Evolutionary conservation across 2,888 invertebrate species (phyloP), one percentile per base, ranked within the genome.

Genomic region (Cosmorhoe ocellata): DNA sequence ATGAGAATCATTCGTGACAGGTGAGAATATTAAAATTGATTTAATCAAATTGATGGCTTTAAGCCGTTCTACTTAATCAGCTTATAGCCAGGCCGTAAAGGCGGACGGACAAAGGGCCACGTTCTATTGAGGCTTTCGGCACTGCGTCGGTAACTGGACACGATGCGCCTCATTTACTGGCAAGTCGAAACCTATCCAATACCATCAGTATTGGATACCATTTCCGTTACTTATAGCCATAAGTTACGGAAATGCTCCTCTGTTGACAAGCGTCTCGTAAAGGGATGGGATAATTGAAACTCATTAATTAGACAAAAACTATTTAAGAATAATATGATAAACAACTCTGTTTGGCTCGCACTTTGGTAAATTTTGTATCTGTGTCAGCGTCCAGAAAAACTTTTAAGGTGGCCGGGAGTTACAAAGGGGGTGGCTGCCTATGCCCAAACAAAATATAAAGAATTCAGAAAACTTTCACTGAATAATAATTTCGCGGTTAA

Each of bases 401-500:
- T 77, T 72, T 52, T 56, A 69, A 67, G 66, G 54, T 51, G 65
- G 63, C 51, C 34, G 59, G 62, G 67, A 68, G 69, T 58, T 60
- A 37, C 50, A 31, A 49, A 51, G 41, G 44, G 56, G 51, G 24
- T 32, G 46, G 26, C 30, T 44, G 59, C 38, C 56, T 52, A 42
- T 44, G 47, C 58, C 52, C 44, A 57, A 59, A 83, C 80, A 84
- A 84, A 85, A 81, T 75, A 79, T 71, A 79, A 86, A 84, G 80
- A 84, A 81, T 81, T 74, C 76, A 69, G 73, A 70, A 65, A 80
- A 88, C 87, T 89, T 86, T 85, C 81, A 68, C 81, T 82, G 81
- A 84, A 84, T 86, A 83, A 84, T 81, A 82, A 87, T 86, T 80
- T 75, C 68, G 76, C 70, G 75, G 78, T 69, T 79, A 84, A 87